Conservation (phyloP, 2,888 invertebrate species). For the Elgonia sp. region DNA sequence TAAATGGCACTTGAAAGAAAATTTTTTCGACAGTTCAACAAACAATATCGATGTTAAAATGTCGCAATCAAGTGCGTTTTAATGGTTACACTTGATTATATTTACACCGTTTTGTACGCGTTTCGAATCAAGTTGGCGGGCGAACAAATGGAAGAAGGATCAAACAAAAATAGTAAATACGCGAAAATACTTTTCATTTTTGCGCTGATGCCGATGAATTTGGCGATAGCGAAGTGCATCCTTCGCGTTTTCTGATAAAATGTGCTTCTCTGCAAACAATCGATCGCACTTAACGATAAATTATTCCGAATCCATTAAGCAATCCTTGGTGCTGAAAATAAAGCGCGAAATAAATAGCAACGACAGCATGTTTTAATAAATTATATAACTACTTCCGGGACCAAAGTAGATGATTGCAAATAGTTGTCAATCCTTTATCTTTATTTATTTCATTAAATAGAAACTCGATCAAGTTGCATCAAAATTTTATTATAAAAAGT, state of each 20-base stretch:
- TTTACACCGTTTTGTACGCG: conserved; percentile 30
- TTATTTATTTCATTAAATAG: neutral
- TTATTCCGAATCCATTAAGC: conserved; percentile 66
- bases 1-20: conserved; percentile 21
- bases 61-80: conserved; percentile 44
- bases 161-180: conserved; percentile 64
- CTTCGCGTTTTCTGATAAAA: conserved; percentile 58
- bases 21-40: conserved; percentile 43
- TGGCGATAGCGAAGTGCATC: conserved; percentile 44
- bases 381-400: conserved; percentile 39
- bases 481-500: no score
- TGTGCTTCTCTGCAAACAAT: conserved; percentile 48
- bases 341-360: conserved; percentile 49
- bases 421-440: conserved; percentile 38
- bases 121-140: neutral
- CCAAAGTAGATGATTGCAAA: conserved; percentile 43
- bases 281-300: conserved; percentile 63
- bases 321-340: conserved; percentile 50
- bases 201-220: conserved; percentile 41
- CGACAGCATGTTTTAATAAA: conserved; percentile 49
- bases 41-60: conserved; percentile 60
- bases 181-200: conserved; percentile 58
- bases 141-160: conserved; percentile 52
- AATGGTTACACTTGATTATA: conserved; percentile 44
- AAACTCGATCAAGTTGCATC: no score